Conservation (phyloP, 2,113 vertebrate genomes). For the Dipodomys spectabilis region DNA sequence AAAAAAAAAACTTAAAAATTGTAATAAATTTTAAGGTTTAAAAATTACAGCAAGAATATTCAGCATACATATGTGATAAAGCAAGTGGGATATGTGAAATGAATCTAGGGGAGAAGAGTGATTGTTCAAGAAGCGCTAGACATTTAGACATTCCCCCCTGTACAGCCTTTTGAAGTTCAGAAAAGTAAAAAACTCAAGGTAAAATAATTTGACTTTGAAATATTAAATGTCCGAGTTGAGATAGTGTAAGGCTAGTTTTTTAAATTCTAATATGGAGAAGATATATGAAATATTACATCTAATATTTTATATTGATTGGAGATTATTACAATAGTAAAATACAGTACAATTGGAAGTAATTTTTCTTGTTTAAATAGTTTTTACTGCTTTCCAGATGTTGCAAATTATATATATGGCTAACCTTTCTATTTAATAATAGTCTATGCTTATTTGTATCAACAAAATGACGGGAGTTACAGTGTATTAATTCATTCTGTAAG, state of each 20-base stretch:
- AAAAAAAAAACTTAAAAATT: no score
- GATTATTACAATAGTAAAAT: background rate
- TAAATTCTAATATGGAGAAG: background rate
- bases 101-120: no score
- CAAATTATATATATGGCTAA: background rate
- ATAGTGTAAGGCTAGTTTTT: background rate
- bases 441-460: background rate
- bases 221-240: background rate
- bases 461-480: background rate
- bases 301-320: background rate
- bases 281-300: background rate
- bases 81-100: no score
- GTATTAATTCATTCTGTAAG: background rate
- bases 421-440: background rate
- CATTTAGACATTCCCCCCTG: no score
- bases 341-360: background rate
- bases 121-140: no score
- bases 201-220: background rate
- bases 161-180: background rate
- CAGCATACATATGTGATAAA: background rate
- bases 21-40: background rate
- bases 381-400: slow-evolving; percentile 21
- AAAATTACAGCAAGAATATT: no score
- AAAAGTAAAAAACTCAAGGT: background rate
- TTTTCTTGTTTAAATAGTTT: slow-evolving; percentile 19